A percentile compares a stretch with the other conserved stretches of the same genome.
Evolutionary conservation across 2,113 vertebrate genomes (phyloP).

Genomic region (Zootoca vivipara): DNA sequence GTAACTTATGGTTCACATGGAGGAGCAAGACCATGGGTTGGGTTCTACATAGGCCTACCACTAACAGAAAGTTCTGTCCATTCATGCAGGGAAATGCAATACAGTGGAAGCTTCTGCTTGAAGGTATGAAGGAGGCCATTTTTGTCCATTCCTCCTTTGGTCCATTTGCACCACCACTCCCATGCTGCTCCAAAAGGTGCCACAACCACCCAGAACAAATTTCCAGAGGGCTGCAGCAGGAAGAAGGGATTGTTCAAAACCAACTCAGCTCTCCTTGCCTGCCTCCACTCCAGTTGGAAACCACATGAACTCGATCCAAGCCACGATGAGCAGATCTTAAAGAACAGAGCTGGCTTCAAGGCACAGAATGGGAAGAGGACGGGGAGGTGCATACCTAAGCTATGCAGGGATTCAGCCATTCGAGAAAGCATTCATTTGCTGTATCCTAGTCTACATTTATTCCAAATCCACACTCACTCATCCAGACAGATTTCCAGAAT

Average conservation of each 20-base stretch:
- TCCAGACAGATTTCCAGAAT: constrained; percentile 47
- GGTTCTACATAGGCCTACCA: not conserved
- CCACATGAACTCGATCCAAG: not conserved
- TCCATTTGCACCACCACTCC: not conserved
- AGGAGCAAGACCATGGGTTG: not conserved
- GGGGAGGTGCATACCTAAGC: constrained; percentile 33
- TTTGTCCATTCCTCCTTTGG: not conserved
- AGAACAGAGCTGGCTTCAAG: not conserved
- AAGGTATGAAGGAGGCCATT: not conserved
- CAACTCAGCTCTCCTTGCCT: not conserved
- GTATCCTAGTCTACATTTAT: constrained; percentile 35
- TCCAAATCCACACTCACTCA: constrained; percentile 44
- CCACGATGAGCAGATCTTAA: not conserved
- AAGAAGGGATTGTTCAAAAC: not conserved
- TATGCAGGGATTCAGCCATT: not conserved
- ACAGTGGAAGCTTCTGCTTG: no score
- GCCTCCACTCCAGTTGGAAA: not conserved
- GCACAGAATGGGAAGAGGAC: constrained; percentile 1
- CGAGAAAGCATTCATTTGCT: not conserved
- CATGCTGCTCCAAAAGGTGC: not conserved
- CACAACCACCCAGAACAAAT: not conserved
- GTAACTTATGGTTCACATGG: not conserved
- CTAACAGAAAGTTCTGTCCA: no score
- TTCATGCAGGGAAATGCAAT: not conserved
- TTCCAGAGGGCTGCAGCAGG: not conserved